phyloP scores from a whole-genome alignment of 1,140 invertebrate genomes.

The Acromyrmex charruanus region DNA sequence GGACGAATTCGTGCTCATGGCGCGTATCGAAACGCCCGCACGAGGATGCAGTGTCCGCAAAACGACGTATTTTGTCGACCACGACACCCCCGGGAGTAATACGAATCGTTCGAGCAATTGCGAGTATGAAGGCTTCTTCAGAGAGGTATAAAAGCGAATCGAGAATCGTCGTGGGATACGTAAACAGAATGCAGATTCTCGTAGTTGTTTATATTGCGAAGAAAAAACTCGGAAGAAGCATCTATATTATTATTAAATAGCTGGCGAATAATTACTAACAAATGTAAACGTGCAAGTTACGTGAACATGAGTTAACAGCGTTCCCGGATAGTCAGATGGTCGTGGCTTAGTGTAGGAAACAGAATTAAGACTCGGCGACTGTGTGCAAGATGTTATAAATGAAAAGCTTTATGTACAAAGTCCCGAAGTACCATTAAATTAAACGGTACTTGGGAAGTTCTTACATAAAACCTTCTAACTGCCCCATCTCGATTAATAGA shows the following conservation, averaged over 20 bases:
- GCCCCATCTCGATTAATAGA: slow-evolving; percentile 73
- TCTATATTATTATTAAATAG: slow-evolving; percentile 22
- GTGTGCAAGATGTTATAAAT: slow-evolving; percentile 71
- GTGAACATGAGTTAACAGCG: neutral
- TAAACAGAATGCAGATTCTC: slow-evolving; percentile 60
- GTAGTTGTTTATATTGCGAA: slow-evolving; percentile 8
- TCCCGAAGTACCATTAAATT: slow-evolving; percentile 76
- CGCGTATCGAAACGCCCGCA: slow-evolving; percentile 63
- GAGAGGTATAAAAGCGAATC: slow-evolving; percentile 55
- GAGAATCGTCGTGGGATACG: slow-evolving; percentile 61
- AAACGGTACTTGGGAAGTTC: slow-evolving; percentile 76
- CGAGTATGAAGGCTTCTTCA: slow-evolving; percentile 57
- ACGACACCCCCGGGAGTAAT: slow-evolving; percentile 68
- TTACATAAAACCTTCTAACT: slow-evolving; percentile 76
- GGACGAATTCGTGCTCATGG: slow-evolving; percentile 57
- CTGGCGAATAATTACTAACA: neutral
- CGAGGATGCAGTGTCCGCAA: slow-evolving; percentile 44
- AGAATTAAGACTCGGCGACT: slow-evolving; percentile 51
- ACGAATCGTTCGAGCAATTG: slow-evolving; percentile 66
- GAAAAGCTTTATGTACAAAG: slow-evolving; percentile 75
- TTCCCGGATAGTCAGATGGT: slow-evolving; percentile 4
- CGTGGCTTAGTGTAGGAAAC: slow-evolving; percentile 29
- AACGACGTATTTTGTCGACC: slow-evolving; percentile 69
- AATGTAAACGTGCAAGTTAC: neutral
- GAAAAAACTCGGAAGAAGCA: neutral